Conservation (phyloP, 37 sponge, comb jelly and placozoan genomes). For the Cliona cf. orientalis region DNA sequence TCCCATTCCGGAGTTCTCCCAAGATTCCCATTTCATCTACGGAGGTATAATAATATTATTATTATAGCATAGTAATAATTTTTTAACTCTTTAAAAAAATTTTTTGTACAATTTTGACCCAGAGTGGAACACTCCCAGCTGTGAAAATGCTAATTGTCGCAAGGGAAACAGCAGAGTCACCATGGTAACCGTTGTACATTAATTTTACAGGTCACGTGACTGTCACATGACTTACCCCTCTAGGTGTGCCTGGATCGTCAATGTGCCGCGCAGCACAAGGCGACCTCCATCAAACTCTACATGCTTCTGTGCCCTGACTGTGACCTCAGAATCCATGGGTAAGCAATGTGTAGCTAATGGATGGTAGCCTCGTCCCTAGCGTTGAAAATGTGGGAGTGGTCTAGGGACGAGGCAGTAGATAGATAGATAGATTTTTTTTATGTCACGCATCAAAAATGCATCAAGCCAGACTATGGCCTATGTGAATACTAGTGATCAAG, state of each 20-base stretch:
- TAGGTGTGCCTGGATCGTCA: slow-evolving; percentile 63
- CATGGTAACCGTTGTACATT: slow-evolving; percentile 13
- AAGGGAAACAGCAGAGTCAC: slow-evolving; percentile 1
- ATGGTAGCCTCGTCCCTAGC: too few relatives aligned
- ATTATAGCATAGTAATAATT: too few relatives aligned
- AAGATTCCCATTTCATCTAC: neutral
- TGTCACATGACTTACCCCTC: neutral
- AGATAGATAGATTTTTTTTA: too few relatives aligned
- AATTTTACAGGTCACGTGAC: neutral
- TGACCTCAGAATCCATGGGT: slow-evolving; percentile 51
- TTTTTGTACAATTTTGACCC: neutral
- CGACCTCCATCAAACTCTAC: slow-evolving; percentile 39
- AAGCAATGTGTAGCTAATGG: neutral
- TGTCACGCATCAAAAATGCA: too few relatives aligned
- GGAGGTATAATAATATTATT: too few relatives aligned
- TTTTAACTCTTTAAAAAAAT: too few relatives aligned
- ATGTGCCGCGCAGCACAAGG: slow-evolving; percentile 39
- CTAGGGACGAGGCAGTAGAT: too few relatives aligned
- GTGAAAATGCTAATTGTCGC: slow-evolving; percentile 36
- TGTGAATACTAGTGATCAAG: too few relatives aligned
- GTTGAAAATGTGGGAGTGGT: too few relatives aligned
- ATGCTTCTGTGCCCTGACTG: slow-evolving; percentile 59
- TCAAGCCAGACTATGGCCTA: too few relatives aligned
- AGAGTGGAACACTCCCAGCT: slow-evolving; percentile 37
- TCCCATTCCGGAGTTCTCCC: slow-evolving; percentile 40